Conservation (phyloP, 1,140 invertebrate species). For the Samia ricini region DNA sequence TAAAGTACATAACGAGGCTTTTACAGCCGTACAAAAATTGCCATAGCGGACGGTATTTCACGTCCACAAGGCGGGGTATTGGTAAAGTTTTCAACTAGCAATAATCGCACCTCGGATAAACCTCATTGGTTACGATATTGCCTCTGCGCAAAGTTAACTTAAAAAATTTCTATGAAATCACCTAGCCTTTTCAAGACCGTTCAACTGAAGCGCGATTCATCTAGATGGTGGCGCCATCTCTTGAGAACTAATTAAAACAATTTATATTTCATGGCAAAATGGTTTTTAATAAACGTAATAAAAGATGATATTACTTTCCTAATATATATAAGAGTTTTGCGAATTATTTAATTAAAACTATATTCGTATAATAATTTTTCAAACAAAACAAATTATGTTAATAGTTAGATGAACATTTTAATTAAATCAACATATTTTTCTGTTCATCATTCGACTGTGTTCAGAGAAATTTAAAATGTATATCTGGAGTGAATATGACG, state of each 20-base stretch:
- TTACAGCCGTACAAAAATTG: constrained; percentile 86
- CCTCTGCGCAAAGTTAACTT: constrained; percentile 85
- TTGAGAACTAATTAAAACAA: neutral
- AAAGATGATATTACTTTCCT: too few species aligned
- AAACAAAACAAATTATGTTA: too few species aligned
- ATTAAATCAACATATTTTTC: too few species aligned
- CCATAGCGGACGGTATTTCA: constrained; percentile 91
- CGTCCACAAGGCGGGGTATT: constrained; percentile 94
- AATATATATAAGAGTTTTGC: too few species aligned
- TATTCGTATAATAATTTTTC: too few species aligned
- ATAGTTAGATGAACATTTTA: too few species aligned
- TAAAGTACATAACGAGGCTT: constrained; percentile 20
- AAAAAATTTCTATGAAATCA: constrained; percentile 76
- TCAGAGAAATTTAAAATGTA: too few species aligned
- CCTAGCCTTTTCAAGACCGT: neutral
- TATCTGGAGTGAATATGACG: too few species aligned
- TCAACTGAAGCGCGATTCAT: constrained; percentile 27
- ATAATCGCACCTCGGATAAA: constrained; percentile 90
- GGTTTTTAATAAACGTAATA: too few species aligned
- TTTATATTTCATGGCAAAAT: neutral
- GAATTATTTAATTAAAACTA: too few species aligned
- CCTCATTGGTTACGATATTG: constrained; percentile 91
- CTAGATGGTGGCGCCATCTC: constrained; percentile 32
- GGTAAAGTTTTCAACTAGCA: constrained; percentile 93
- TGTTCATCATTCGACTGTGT: too few species aligned